A percentile compares a stretch with the other conserved stretches of the same genome.
Conservation (phyloP, 2,113 vertebrate species). For the Sapayoa aenigma region DNA sequence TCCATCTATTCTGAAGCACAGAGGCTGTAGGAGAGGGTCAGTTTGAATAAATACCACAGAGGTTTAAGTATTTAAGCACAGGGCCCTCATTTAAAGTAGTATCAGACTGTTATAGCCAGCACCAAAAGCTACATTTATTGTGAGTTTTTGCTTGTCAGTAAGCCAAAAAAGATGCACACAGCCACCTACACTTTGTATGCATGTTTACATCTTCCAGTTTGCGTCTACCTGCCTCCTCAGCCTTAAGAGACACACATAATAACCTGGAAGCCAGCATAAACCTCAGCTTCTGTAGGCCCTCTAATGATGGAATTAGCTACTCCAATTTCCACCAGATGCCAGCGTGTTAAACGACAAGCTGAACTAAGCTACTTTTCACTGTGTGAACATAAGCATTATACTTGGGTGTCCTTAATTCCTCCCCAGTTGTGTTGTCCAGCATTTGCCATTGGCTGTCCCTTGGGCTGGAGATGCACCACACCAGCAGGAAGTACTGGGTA, state of each 20-base stretch:
- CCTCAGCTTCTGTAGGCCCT: neutral
- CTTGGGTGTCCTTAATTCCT: neutral
- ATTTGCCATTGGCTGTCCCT: neutral
- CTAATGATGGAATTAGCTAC: neutral
- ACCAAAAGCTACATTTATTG: neutral
- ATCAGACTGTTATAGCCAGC: neutral
- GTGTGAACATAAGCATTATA: neutral
- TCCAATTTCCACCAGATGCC: conserved; percentile 4
- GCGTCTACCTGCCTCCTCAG: neutral
- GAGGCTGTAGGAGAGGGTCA: neutral
- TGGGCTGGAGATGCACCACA: fast-evolving
- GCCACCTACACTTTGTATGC: neutral
- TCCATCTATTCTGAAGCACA: neutral
- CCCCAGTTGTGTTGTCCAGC: fast-evolving
- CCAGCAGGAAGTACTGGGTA: neutral
- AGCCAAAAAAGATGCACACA: neutral
- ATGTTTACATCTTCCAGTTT: neutral
- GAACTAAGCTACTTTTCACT: conserved; percentile 41
- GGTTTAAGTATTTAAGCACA: neutral
- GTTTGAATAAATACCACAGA: neutral
- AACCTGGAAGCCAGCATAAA: neutral
- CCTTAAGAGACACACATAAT: neutral
- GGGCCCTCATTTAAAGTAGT: neutral
- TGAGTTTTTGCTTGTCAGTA: neutral
- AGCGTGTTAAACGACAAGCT: neutral